These are phyloP conservation scores for Rhinopomastus cyanomelas DNA, from an alignment of 2,113 vertebrate species.

Conservation along the genomic window DNA sequence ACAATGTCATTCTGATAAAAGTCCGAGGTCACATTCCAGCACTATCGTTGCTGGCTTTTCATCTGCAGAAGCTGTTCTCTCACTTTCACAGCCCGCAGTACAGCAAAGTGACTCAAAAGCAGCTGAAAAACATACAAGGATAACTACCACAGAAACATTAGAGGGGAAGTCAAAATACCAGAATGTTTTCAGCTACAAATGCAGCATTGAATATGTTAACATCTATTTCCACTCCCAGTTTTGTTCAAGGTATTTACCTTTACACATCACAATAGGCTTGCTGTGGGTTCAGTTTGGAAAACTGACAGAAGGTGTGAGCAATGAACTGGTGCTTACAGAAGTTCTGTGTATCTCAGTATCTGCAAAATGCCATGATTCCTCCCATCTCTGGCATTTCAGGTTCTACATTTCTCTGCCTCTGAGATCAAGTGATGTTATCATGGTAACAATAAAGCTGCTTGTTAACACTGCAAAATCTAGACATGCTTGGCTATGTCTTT, in stretches of 20 bases:
- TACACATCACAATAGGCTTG: neutral
- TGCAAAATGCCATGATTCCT: neutral
- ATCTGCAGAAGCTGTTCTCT: slow-evolving; percentile 9
- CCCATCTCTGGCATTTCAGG: neutral
- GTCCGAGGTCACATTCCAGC: slow-evolving; percentile 26
- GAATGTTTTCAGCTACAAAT: neutral
- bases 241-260: neutral
- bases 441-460: neutral
- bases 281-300: neutral
- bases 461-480: neutral
- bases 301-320: neutral
- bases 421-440: neutral
- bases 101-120: neutral
- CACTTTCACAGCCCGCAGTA: neutral
- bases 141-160: neutral
- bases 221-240: neutral
- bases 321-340: neutral
- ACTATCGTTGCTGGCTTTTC: slow-evolving; percentile 2
- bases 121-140: neutral
- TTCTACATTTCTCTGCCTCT: neutral
- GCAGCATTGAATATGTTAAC: neutral
- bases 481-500: neutral
- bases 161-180: neutral
- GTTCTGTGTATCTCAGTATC: neutral
- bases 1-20: slow-evolving; percentile 6